Conservation (phyloP, 1,140 invertebrate genomes). For the Tetragonula clypearis region DNA sequence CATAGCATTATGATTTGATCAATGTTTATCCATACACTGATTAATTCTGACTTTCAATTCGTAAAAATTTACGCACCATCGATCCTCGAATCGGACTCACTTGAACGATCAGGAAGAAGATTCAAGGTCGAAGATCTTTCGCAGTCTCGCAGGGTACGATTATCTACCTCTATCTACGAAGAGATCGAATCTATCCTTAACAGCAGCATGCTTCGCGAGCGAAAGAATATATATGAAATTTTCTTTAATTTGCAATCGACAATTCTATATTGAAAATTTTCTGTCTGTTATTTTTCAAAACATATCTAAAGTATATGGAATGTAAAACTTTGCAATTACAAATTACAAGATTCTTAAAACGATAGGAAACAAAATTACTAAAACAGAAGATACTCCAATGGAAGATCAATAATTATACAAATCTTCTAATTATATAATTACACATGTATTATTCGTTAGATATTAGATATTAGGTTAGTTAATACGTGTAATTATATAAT, state of each 20-base stretch:
- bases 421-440: too few relatives aligned
- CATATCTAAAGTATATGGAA: not conserved
- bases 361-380: too few relatives aligned
- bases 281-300: not conserved
- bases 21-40: slow-evolving; percentile 10
- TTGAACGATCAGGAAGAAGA: slow-evolving; percentile 42
- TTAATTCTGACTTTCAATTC: slow-evolving; percentile 47
- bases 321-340: too few relatives aligned
- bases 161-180: slow-evolving; percentile 33
- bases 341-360: too few relatives aligned
- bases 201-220: not conserved
- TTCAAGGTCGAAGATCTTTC: slow-evolving; percentile 38
- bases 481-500: too few relatives aligned
- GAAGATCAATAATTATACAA: too few relatives aligned
- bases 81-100: slow-evolving; percentile 30
- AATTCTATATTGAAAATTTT: not conserved
- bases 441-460: too few relatives aligned
- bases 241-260: not conserved
- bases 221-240: not conserved
- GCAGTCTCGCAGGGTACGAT: slow-evolving; percentile 27
- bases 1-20: slow-evolving; percentile 57
- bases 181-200: slow-evolving; percentile 17
- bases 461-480: too few relatives aligned
- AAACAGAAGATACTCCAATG: not conserved
- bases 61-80: slow-evolving; percentile 21